phyloP scores from a whole-genome alignment of 1,140 invertebrate species.

The Drosophila lini region DNA sequence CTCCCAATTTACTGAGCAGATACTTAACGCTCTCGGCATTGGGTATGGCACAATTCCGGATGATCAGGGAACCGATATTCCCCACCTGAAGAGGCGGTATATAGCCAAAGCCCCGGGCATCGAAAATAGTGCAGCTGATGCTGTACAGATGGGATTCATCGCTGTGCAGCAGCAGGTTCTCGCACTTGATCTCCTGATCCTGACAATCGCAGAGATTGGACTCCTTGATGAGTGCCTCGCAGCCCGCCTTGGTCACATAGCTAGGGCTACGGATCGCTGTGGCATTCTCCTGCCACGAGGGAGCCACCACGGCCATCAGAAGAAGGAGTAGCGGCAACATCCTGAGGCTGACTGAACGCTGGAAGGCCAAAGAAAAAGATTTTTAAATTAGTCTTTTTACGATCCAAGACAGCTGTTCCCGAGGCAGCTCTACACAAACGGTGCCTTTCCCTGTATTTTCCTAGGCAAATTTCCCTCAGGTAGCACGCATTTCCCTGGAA shows the following conservation, averaged over 20 bases:
- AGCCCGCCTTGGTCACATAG: conserved; percentile 61
- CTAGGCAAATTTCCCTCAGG: conserved; percentile 27
- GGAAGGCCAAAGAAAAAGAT: conserved; percentile 27
- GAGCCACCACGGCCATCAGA: conserved; percentile 25
- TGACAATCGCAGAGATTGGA: conserved; percentile 61
- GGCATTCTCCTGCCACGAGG: conserved; percentile 47
- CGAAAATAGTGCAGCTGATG: conserved; percentile 61
- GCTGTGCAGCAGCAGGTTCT: conserved; percentile 56
- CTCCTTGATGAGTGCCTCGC: conserved; percentile 57
- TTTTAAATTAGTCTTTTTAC: conserved; percentile 41
- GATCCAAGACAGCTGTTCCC: conserved; percentile 24
- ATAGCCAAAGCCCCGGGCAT: conserved; percentile 61
- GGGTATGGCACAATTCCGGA: conserved; percentile 66
- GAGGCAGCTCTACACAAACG: neutral
- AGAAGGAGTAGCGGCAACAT: conserved; percentile 51
- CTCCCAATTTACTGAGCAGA: conserved; percentile 53
- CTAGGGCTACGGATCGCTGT: conserved; percentile 4
- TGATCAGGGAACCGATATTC: conserved; percentile 40
- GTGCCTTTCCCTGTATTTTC: conserved; percentile 7
- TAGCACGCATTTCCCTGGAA: conserved; percentile 55
- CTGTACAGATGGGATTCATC: conserved; percentile 46
- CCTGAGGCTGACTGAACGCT: conserved; percentile 52
- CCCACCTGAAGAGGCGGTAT: conserved; percentile 58
- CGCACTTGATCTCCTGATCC: conserved; percentile 70
- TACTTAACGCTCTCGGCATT: conserved; percentile 48